Conservation (phyloP, 30 jellyfish, hydroid and myxozoan genomes). For the Hydractinia echinata region DNA sequence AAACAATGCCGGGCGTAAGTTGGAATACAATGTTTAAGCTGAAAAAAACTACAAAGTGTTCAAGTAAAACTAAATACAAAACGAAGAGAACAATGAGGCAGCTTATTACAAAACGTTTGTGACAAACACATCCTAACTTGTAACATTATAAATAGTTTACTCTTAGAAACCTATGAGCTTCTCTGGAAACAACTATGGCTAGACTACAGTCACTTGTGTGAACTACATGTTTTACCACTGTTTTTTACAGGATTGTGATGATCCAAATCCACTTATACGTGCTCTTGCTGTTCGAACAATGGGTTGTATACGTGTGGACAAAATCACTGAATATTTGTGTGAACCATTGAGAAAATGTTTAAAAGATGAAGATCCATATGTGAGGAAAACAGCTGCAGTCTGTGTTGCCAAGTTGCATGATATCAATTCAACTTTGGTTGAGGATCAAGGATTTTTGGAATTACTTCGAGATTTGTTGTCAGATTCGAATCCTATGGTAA, state of each 20-base stretch:
- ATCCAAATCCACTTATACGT: constrained; percentile 93
- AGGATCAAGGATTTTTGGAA: constrained; percentile 95
- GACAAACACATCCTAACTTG: too few species aligned
- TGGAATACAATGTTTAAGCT: too few species aligned
- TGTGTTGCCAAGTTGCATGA: constrained; percentile 96
- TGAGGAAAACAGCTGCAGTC: constrained; percentile 98
- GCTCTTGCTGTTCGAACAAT: constrained; percentile 99
- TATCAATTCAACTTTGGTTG: constrained; percentile 82
- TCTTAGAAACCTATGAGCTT: too few species aligned
- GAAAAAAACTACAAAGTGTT: too few species aligned
- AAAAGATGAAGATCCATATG: constrained; percentile 99
- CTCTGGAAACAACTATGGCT: too few species aligned
- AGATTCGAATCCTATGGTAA: constrained; percentile 96
- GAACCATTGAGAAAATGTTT: constrained; percentile 94
- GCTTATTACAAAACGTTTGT: too few species aligned
- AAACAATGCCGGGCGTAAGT: too few species aligned
- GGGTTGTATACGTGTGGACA: constrained; percentile 98
- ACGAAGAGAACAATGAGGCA: too few species aligned
- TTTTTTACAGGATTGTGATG: constrained; percentile 90
- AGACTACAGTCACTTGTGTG: too few species aligned
- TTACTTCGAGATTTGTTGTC: constrained; percentile 78
- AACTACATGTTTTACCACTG: not conserved
- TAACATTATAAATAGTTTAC: too few species aligned
- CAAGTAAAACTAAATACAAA: too few species aligned
- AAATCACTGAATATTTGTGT: constrained; percentile 91